These are phyloP conservation scores for Passer montanus DNA, from an alignment of 2,113 vertebrate genomes.

Conservation along the genomic window DNA sequence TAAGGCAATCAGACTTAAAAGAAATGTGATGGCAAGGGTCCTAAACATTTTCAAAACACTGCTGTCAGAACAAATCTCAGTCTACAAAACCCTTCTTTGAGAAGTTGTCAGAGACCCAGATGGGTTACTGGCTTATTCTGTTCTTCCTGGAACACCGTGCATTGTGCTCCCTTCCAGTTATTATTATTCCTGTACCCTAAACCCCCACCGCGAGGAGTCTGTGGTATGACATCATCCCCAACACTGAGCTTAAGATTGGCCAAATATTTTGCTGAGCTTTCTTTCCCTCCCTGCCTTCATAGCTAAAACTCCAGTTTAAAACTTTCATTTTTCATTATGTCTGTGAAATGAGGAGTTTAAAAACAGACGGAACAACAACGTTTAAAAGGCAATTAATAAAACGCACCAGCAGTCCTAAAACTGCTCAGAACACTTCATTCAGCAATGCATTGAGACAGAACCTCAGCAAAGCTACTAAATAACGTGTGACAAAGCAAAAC, in stretches of 20 bases:
- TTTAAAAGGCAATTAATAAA: constrained; percentile 29
- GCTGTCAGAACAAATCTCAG: constrained; percentile 9
- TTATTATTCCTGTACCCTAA: neutral
- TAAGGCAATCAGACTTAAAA: constrained; percentile 35
- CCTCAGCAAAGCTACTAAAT: constrained; percentile 3
- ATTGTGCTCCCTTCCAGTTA: neutral
- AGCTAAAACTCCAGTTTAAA: neutral
- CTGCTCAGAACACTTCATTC: neutral
- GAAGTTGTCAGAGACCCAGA: constrained; percentile 28
- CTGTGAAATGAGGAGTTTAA: neutral
- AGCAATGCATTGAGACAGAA: neutral
- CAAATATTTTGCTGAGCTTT: neutral
- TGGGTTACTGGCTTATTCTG: neutral
- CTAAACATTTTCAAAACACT: constrained; percentile 37
- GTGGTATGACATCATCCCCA: neutral
- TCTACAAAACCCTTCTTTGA: constrained; percentile 9
- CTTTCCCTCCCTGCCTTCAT: neutral
- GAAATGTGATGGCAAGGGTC: constrained; percentile 30
- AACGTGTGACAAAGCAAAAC: neutral
- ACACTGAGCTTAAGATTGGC: neutral
- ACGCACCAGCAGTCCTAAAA: neutral
- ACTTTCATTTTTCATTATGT: neutral
- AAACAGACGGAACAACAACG: neutral
- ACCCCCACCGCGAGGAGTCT: neutral
- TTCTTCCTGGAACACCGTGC: neutral